These are phyloP conservation scores for Sphecodes monilicornis DNA, from an alignment of 2,888 invertebrate genomes.

Conservation along the genomic window DNA sequence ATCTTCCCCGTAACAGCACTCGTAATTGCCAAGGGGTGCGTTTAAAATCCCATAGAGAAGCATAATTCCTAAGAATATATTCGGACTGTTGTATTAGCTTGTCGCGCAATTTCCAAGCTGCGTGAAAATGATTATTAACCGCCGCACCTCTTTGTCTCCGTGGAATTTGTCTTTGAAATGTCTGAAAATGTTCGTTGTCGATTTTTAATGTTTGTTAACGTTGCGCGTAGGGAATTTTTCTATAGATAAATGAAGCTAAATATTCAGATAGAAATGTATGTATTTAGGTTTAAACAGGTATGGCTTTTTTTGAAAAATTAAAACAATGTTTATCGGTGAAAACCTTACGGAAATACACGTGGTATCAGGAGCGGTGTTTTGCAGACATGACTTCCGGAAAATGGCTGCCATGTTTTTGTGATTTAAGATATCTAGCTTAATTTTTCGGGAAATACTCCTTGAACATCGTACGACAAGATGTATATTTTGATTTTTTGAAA, in stretches of 20 bases:
- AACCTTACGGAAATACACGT: too few species aligned
- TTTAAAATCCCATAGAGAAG: slow-evolving; percentile 18
- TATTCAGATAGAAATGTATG: not conserved
- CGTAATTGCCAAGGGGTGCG: slow-evolving; percentile 16
- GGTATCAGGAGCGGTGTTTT: too few species aligned
- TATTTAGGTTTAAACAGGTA: too few species aligned
- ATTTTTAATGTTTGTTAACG: not conserved
- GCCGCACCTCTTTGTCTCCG: slow-evolving; percentile 1
- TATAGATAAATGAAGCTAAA: not conserved
- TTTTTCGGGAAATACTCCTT: too few species aligned
- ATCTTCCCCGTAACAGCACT: slow-evolving; percentile 17
- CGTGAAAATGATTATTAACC: slow-evolving; percentile 1
- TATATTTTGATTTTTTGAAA: too few species aligned
- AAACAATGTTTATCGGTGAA: too few species aligned
- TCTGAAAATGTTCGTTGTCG: not conserved
- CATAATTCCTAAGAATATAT: slow-evolving; percentile 13
- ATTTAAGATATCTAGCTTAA: too few species aligned
- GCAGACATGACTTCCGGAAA: too few species aligned
- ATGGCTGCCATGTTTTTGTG: too few species aligned
- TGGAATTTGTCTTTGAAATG: not conserved
- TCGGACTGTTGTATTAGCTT: slow-evolving; percentile 7
- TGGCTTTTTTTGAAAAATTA: too few species aligned
- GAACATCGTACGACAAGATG: too few species aligned
- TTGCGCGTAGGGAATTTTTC: not conserved
- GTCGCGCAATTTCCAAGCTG: not conserved